Evolutionary conservation across 2,888 invertebrate genomes (phyloP).

Genomic region (Papilio elwesi): DNA sequence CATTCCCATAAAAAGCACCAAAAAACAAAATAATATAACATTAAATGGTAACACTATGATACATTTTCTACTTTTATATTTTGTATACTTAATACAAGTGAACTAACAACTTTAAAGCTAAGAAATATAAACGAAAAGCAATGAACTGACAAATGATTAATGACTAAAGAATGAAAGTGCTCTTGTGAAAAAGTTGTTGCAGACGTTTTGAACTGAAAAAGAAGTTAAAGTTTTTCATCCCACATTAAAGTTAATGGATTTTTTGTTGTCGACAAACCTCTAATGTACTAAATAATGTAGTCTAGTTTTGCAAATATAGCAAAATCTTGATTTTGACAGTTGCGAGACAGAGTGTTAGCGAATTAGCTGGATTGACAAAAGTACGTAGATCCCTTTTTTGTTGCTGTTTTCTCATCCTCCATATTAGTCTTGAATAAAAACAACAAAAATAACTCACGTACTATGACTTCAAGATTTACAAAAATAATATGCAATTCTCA

Average conservation of each 20-base stretch:
- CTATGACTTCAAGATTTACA: no score
- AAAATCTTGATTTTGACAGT: background rate
- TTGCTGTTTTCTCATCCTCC: no score
- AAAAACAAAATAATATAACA: no score
- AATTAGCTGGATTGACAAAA: no score
- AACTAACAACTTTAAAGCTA: slow-evolving; percentile 10
- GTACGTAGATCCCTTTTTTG: no score
- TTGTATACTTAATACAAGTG: background rate
- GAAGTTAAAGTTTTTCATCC: slow-evolving; percentile 20
- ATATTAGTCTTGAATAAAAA: no score
- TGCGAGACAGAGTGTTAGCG: background rate
- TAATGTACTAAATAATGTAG: background rate
- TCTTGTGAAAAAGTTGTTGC: slow-evolving; percentile 20
- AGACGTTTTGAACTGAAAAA: slow-evolving; percentile 24
- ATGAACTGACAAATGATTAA: slow-evolving; percentile 32
- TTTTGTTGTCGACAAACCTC: background rate
- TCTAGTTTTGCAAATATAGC: no score
- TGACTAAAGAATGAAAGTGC: slow-evolving; percentile 27
- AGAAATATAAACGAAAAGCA: slow-evolving; percentile 20
- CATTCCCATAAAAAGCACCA: no score
- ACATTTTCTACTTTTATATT: background rate
- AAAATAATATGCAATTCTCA: no score
- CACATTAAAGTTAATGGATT: slow-evolving; percentile 24
- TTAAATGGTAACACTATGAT: no score
- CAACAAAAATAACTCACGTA: no score